Evolutionary conservation across 2,113 vertebrate genomes (phyloP).

Genomic region (Tinamus guttatus): DNA sequence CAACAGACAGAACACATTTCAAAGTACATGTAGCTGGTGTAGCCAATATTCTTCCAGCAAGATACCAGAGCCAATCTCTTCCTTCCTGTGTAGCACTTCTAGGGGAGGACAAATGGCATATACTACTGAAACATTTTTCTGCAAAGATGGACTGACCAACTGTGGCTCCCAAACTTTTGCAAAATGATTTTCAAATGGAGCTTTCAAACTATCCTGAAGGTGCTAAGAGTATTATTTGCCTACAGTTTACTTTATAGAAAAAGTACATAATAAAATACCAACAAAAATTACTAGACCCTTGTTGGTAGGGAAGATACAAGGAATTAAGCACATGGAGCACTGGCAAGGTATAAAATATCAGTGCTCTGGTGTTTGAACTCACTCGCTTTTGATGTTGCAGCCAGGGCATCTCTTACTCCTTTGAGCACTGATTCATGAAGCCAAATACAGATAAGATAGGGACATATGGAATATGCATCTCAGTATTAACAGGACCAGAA

Average conservation of each 20-base stretch:
- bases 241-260: not conserved
- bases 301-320: not conserved
- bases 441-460: not conserved
- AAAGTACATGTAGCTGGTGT: not conserved
- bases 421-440: not conserved
- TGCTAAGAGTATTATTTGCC: not conserved
- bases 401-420: not conserved
- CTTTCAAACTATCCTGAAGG: not conserved
- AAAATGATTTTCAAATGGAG: not conserved
- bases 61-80: not conserved
- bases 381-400: not conserved
- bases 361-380: not conserved
- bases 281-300: not conserved
- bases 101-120: not conserved
- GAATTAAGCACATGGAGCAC: not conserved
- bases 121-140: not conserved
- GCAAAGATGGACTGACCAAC: fast-evolving
- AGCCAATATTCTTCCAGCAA: not conserved
- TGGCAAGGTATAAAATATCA: not conserved
- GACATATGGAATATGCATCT: not conserved
- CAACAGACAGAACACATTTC: not conserved
- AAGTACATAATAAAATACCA: not conserved
- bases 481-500: not conserved
- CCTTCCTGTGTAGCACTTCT: not conserved
- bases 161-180: not conserved